These are phyloP conservation scores for Ceyx melanurus DNA, from an alignment of 2,113 vertebrate species.

Conservation along the genomic window DNA sequence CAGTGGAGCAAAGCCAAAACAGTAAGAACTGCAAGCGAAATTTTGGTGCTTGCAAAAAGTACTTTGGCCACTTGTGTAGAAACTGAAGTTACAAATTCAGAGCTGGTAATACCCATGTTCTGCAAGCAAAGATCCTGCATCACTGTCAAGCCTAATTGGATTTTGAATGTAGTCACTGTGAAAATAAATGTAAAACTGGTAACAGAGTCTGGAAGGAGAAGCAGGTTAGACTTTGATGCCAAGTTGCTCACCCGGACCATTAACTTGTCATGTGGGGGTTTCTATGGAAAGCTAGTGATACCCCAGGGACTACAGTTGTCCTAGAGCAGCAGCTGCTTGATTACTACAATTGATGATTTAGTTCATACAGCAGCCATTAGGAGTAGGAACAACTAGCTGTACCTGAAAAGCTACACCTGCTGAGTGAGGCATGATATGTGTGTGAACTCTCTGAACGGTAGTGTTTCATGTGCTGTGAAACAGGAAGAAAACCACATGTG, in stretches of 20 bases:
- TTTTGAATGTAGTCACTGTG: background rate
- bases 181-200: background rate
- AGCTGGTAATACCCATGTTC: background rate
- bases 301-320: background rate
- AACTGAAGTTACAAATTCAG: background rate
- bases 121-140: background rate
- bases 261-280: background rate
- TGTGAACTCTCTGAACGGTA: background rate
- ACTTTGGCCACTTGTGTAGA: background rate
- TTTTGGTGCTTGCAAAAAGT: background rate
- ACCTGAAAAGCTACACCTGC: background rate
- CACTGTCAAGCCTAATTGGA: background rate
- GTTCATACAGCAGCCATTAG: background rate
- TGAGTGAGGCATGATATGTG: fast-evolving
- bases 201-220: background rate
- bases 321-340: background rate
- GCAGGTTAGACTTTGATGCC: background rate
- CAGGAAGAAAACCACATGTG: background rate
- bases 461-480: background rate
- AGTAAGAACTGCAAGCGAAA: background rate
- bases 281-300: background rate
- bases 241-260: background rate
- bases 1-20: background rate
- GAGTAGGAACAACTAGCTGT: background rate
- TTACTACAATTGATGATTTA: background rate